Percentiles rank a stretch among this genome's conserved stretches.
phyloP scores from a whole-genome alignment of 1,140 invertebrate species.

The Drosophila kurseongensis region DNA sequence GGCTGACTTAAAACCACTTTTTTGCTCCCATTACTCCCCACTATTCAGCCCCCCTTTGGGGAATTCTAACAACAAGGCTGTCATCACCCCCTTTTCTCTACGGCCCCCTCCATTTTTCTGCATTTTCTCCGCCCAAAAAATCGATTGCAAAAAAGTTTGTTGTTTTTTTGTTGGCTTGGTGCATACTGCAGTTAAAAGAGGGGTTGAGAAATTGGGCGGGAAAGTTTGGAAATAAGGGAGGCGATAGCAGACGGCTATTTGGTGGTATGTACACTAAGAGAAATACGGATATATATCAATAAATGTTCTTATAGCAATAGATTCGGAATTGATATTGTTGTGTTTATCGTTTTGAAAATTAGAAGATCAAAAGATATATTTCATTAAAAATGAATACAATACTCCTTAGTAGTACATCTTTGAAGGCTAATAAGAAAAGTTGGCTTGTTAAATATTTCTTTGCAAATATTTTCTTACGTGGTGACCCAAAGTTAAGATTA shows the following conservation, averaged over 20 bases:
- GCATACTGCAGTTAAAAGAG: slow-evolving; percentile 1
- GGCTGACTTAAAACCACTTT: slow-evolving; percentile 3
- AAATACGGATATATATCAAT: neutral
- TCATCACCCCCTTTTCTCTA: slow-evolving; percentile 1
- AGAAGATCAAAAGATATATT: too few species aligned
- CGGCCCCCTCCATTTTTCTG: neutral
- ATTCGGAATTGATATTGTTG: too few species aligned
- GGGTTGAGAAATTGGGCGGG: slow-evolving; percentile 11
- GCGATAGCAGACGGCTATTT: slow-evolving; percentile 12
- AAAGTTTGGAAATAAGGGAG: slow-evolving; percentile 8
- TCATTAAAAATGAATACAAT: too few species aligned
- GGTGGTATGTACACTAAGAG: neutral
- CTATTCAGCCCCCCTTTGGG: neutral
- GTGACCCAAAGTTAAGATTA: too few species aligned
- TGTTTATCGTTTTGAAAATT: too few species aligned
- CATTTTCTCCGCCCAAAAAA: slow-evolving; percentile 17
- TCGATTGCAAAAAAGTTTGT: slow-evolving; percentile 11
- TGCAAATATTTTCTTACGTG: too few species aligned
- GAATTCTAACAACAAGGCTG: slow-evolving; percentile 38
- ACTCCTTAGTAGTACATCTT: too few species aligned
- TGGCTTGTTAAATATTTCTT: too few species aligned
- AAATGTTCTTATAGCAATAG: too few species aligned
- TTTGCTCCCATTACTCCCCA: neutral
- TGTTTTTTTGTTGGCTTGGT: neutral
- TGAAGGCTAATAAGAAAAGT: too few species aligned